phyloP scores from a whole-genome alignment of 2,113 vertebrate species.

The Labeo catla region DNA sequence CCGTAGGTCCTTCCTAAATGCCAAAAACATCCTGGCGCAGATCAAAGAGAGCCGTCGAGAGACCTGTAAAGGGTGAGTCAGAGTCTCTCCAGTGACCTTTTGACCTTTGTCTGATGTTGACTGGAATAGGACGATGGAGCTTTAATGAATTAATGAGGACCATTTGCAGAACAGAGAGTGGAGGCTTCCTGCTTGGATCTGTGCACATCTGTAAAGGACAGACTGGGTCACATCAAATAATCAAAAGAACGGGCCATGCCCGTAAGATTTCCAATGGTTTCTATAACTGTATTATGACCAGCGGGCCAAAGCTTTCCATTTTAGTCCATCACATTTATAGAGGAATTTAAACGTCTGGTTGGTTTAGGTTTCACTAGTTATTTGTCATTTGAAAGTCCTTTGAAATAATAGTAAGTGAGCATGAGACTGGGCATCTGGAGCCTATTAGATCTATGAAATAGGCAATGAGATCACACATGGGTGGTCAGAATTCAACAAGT shows the following conservation, averaged over 20 bases:
- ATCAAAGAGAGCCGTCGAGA: conserved; percentile 72
- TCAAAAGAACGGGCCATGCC: not conserved
- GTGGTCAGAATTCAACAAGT: conserved; percentile 36
- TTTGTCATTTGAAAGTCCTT: conserved; percentile 56
- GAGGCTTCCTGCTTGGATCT: conserved; percentile 49
- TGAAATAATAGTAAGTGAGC: conserved; percentile 46
- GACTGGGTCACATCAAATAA: conserved; percentile 38
- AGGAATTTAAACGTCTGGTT: conserved; percentile 6
- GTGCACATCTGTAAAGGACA: conserved; percentile 31
- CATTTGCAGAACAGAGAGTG: conserved; percentile 47
- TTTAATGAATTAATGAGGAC: conserved; percentile 62
- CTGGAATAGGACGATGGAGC: conserved; percentile 36
- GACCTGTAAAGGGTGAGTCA: conserved; percentile 76
- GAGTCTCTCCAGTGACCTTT: conserved; percentile 5
- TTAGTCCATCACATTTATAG: not conserved
- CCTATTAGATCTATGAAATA: conserved; percentile 49
- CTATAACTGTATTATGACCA: not conserved
- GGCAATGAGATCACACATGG: conserved; percentile 47
- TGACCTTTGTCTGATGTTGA: conserved; percentile 49
- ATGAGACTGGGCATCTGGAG: conserved; percentile 44
- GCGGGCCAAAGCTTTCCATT: not conserved
- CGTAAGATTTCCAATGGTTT: not conserved
- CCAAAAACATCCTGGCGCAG: conserved; percentile 74
- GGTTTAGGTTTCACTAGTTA: conserved; percentile 35
- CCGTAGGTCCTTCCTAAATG: conserved; percentile 72